Conservation (phyloP, 2,113 vertebrate species). For the Ginglymostoma cirratum region DNA sequence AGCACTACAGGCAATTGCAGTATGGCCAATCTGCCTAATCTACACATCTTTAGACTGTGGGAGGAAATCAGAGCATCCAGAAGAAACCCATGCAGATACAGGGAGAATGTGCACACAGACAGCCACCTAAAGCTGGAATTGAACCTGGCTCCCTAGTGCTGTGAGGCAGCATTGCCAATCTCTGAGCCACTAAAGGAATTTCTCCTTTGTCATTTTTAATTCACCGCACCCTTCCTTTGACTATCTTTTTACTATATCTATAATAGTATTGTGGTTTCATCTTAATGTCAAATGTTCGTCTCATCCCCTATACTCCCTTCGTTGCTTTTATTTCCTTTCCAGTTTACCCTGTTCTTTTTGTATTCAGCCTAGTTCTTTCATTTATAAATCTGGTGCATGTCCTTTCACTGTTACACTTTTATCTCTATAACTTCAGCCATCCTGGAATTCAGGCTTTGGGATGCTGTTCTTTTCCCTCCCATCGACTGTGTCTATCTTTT, state of each 20-base stretch:
- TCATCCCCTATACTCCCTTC: background rate
- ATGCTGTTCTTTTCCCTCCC: background rate
- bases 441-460: background rate
- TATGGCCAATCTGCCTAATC: too few relatives aligned
- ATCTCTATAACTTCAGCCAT: background rate
- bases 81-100: too few relatives aligned
- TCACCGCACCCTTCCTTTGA: background rate
- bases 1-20: too few relatives aligned
- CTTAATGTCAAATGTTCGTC: background rate
- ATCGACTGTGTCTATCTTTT: background rate
- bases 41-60: too few relatives aligned
- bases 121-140: too few relatives aligned
- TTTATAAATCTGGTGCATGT: background rate
- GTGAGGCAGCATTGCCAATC: too few relatives aligned
- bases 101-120: too few relatives aligned
- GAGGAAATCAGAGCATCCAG: too few relatives aligned
- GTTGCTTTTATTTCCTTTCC: background rate
- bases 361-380: background rate
- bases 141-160: too few relatives aligned
- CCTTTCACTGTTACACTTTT: background rate
- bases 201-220: background rate
- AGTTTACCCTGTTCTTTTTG: background rate
- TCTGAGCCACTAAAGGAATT: too few relatives aligned
- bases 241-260: background rate
- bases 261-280: background rate